Conservation (phyloP, 2,888 invertebrate genomes). For the Nomada fabriciana region DNA sequence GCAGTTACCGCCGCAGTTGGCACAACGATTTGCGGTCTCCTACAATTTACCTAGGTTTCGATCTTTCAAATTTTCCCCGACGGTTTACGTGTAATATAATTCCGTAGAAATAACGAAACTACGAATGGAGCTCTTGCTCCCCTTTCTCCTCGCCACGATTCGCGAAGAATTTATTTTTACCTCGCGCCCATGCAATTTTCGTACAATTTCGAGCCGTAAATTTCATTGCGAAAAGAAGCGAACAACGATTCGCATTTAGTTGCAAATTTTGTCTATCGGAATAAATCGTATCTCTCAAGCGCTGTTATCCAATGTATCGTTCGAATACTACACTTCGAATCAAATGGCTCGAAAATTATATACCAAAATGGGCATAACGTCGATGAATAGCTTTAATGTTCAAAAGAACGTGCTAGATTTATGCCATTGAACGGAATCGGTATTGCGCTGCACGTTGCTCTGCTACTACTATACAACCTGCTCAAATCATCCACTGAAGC, state of each 20-base stretch:
- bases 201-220: not conserved
- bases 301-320: slow-evolving; percentile 23
- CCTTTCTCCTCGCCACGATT: too few relatives aligned
- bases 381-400: slow-evolving; percentile 32
- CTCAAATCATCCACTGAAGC: not conserved
- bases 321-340: slow-evolving; percentile 9
- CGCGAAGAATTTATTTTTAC: too few relatives aligned
- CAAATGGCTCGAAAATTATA: slow-evolving; percentile 51
- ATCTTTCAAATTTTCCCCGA: slow-evolving; percentile 31
- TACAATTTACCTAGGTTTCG: slow-evolving; percentile 30
- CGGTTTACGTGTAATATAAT: not conserved
- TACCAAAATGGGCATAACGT: slow-evolving; percentile 18
- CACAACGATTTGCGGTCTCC: slow-evolving; percentile 62
- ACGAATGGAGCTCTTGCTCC: too few relatives aligned
- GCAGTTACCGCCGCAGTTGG: slow-evolving; percentile 64
- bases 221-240: not conserved
- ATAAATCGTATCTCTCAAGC: slow-evolving; percentile 19
- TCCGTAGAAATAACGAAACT: not conserved
- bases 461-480: not conserved
- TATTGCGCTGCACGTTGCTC: not conserved
- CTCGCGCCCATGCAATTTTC: too few relatives aligned
- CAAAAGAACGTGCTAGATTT: slow-evolving; percentile 40
- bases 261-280: not conserved
- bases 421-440: slow-evolving; percentile 10
- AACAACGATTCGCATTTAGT: not conserved